These are phyloP conservation scores for Stichopus chloronotus DNA, from an alignment of 35 echinoderm and acorn worm species.

Conservation along the genomic window DNA sequence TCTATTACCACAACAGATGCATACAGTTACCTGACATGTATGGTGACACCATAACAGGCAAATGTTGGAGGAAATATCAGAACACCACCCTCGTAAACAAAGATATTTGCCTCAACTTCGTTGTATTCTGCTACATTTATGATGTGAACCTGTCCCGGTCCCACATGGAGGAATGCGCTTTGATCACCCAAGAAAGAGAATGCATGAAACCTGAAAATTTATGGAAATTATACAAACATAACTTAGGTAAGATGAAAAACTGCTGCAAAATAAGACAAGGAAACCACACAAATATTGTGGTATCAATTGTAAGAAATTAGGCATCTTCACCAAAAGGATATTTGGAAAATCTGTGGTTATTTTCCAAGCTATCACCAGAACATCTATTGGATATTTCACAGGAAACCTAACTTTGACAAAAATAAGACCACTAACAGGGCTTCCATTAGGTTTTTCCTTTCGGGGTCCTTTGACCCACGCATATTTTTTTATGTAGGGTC, in stretches of 20 bases:
- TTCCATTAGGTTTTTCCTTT: too few species aligned
- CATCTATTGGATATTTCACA: too few species aligned
- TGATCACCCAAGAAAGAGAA: constrained; percentile 61
- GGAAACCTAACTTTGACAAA: too few species aligned
- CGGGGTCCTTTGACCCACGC: too few species aligned
- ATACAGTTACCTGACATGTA: constrained; percentile 69
- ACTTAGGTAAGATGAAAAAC: too few species aligned
- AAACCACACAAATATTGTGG: not conserved
- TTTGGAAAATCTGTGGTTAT: too few species aligned
- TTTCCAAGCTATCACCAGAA: too few species aligned
- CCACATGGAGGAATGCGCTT: constrained; percentile 70
- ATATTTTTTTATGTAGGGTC: too few species aligned
- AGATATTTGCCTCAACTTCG: constrained; percentile 73
- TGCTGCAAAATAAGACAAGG: too few species aligned
- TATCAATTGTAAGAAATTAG: not conserved
- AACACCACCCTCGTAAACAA: constrained; percentile 79
- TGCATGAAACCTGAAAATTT: constrained; percentile 61
- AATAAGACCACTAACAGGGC: too few species aligned
- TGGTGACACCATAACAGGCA: constrained; percentile 72
- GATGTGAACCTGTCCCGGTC: constrained; percentile 70
- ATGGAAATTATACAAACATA: constrained; percentile 5
- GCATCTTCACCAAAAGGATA: too few species aligned
- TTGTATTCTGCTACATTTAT: constrained; percentile 46
- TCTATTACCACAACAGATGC: not conserved
- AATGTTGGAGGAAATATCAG: constrained; percentile 74